Evolutionary conservation across 2,113 vertebrate species (phyloP).

Genomic region (Clarias magur): DNA sequence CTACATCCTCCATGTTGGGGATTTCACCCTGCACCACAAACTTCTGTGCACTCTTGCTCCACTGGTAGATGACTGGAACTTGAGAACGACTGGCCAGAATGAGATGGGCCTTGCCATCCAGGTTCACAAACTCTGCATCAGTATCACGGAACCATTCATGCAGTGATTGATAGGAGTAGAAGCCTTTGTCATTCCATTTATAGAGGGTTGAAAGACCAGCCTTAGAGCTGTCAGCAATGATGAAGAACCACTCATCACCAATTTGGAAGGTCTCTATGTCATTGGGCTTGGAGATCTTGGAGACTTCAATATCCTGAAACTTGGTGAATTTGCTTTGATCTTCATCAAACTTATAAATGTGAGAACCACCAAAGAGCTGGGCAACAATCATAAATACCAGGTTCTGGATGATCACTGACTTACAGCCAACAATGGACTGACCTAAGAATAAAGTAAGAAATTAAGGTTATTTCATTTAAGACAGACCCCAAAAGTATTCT

Average conservation of each 20-base stretch:
- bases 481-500: not conserved
- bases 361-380: conserved; percentile 95
- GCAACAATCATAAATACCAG: conserved; percentile 97
- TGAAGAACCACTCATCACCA: conserved; percentile 87
- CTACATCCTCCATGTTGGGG: conserved; percentile 95
- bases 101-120: conserved; percentile 90
- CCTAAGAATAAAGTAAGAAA: conserved; percentile 70
- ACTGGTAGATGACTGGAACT: conserved; percentile 95
- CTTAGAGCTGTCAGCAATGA: conserved; percentile 97
- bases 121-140: conserved; percentile 87
- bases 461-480: not conserved
- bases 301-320: conserved; percentile 96
- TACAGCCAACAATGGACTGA: conserved; percentile 96
- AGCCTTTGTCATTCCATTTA: conserved; percentile 96
- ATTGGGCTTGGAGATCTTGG: conserved; percentile 96
- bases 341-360: conserved; percentile 96
- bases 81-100: conserved; percentile 94
- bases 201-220: conserved; percentile 95
- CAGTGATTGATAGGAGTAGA: conserved; percentile 94
- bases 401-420: conserved; percentile 90
- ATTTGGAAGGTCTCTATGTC: conserved; percentile 96
- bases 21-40: conserved; percentile 89
- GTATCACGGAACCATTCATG: conserved; percentile 98
- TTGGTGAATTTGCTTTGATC: conserved; percentile 95
- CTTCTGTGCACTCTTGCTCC: conserved; percentile 88